A percentile compares a stretch with the other conserved stretches of the same genome.
Evolutionary conservation across 2,113 vertebrate genomes (phyloP).

Genomic region (Phoenicopterus ruber): DNA sequence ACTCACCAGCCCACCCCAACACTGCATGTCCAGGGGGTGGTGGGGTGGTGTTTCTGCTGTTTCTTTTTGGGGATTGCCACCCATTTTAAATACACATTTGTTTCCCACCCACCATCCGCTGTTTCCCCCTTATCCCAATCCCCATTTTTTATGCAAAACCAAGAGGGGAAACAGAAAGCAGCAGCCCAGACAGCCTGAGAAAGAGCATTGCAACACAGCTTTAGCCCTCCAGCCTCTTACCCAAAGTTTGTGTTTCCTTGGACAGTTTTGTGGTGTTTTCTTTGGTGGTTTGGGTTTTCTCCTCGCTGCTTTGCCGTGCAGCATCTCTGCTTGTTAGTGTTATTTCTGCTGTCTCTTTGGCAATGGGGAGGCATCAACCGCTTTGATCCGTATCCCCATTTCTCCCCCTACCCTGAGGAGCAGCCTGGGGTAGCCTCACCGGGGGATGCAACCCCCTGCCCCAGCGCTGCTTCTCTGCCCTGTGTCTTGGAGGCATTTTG

Average conservation of each 20-base stretch:
- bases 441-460: neutral
- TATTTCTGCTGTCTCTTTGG: neutral
- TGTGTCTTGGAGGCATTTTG: neutral
- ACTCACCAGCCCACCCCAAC: neutral
- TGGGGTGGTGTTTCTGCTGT: neutral
- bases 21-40: accelerated
- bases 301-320: neutral
- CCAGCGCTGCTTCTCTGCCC: accelerated
- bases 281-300: slow-evolving; percentile 43
- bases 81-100: accelerated
- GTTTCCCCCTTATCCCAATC: neutral
- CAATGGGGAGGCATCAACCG: neutral
- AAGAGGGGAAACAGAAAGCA: neutral
- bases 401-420: neutral
- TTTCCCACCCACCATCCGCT: neutral
- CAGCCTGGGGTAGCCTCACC: neutral
- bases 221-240: neutral
- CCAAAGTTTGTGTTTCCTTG: slow-evolving; percentile 40
- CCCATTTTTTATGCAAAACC: neutral
- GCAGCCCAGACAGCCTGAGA: neutral
- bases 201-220: slow-evolving; percentile 34
- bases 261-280: slow-evolving; percentile 32
- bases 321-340: neutral
- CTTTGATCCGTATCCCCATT: neutral
- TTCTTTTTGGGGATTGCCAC: neutral